Evolutionary conservation across 2,797 vertebrate species (phyloP).

Genomic region (Labroides dimidiatus): DNA sequence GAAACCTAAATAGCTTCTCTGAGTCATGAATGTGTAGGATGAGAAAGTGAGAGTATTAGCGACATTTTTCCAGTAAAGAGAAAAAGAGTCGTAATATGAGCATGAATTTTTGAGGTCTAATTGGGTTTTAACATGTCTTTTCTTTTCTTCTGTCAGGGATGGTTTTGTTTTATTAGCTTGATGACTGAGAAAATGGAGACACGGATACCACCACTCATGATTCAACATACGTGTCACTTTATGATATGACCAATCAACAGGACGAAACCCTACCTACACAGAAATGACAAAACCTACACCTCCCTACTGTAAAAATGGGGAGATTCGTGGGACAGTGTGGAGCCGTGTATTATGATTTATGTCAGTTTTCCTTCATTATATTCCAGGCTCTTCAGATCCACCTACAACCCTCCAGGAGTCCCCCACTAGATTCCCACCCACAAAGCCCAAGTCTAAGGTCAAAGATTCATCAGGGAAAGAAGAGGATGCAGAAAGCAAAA

Average conservation of each 20-base stretch:
- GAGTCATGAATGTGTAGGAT: conserved; percentile 2
- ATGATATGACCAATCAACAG: neutral
- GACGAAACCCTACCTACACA: conserved; percentile 12
- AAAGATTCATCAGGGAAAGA: conserved; percentile 73
- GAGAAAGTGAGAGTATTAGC: conserved; percentile 16
- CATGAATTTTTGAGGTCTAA: conserved; percentile 18
- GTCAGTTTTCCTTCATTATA: conserved; percentile 46
- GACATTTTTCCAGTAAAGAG: conserved; percentile 36
- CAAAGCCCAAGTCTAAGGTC: conserved; percentile 85
- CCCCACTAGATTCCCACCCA: conserved; percentile 90
- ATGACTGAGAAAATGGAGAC: conserved; percentile 9
- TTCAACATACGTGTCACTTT: conserved; percentile 13
- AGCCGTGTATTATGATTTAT: conserved; percentile 2
- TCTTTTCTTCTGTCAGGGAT: neutral
- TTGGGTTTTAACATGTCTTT: conserved; percentile 5
- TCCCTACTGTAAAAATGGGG: neutral
- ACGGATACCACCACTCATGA: conserved; percentile 6
- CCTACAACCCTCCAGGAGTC: conserved; percentile 86
- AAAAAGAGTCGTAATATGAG: conserved; percentile 35
- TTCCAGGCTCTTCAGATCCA: conserved; percentile 89
- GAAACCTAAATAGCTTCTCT: conserved; percentile 7
- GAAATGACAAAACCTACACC: neutral
- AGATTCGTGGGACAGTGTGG: neutral
- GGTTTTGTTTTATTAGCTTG: conserved; percentile 10
- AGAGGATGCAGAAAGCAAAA: conserved; percentile 57